A percentile compares a stretch with the other conserved stretches of the same genome.
These are phyloP conservation scores for Cylindroiulus punctatus DNA, from an alignment of 2,888 invertebrate species.

Conservation along the genomic window DNA sequence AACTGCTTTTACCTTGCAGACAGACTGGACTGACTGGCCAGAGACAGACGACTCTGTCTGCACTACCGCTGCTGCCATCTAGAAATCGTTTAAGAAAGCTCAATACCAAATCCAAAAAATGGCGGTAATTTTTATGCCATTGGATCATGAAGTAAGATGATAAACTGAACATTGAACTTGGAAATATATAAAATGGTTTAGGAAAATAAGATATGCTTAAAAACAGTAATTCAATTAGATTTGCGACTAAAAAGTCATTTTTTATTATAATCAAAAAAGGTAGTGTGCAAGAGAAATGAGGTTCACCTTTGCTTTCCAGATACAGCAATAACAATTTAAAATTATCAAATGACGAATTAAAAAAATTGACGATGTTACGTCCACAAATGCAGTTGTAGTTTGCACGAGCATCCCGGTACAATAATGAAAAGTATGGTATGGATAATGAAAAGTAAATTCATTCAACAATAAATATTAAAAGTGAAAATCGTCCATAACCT, in stretches of 20 bases:
- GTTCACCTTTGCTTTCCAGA: no score
- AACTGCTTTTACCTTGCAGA: not conserved
- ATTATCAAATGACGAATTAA: not conserved
- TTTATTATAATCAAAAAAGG: no score
- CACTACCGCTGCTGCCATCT: not conserved
- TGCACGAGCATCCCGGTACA: not conserved
- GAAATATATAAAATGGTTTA: no score
- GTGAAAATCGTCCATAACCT: not conserved
- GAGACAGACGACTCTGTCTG: not conserved
- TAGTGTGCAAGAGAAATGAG: no score
- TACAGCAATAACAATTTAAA: no score
- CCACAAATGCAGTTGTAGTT: not conserved
- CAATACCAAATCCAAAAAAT: not conserved
- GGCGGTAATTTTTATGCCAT: not conserved
- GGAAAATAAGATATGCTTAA: no score
- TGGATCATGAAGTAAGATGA: not conserved
- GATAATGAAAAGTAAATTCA: no score
- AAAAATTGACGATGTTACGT: not conserved
- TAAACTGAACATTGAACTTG: no score
- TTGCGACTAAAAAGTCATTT: not conserved
- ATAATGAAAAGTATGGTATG: not conserved
- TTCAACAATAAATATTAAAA: not conserved
- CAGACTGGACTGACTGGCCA: no score
- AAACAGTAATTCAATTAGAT: not conserved
- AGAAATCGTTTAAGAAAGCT: not conserved